These are phyloP conservation scores for Cyprinella venusta DNA, from an alignment of 2,797 vertebrate genomes.

Conservation along the genomic window DNA sequence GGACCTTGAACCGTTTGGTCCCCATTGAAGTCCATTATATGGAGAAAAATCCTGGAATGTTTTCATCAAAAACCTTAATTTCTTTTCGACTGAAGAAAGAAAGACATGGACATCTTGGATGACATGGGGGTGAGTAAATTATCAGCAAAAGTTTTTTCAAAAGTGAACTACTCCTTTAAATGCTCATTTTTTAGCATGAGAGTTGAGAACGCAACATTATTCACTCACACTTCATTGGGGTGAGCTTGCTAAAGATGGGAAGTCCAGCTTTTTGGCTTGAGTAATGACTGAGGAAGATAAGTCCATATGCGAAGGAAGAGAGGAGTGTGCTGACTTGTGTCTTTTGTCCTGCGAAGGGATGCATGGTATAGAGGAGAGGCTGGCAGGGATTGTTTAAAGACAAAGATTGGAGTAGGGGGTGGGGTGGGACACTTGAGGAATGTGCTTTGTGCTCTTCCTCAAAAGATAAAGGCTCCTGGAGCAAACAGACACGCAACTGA, in stretches of 20 bases:
- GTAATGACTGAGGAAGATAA: constrained; percentile 16
- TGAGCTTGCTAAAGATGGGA: background rate
- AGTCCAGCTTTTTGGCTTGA: background rate
- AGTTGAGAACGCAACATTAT: background rate
- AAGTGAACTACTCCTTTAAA: background rate
- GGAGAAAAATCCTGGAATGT: no score
- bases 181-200: no score
- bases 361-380: constrained; percentile 46
- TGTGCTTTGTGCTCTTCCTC: constrained; percentile 58
- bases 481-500: constrained; percentile 34
- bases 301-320: constrained; percentile 12
- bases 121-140: no score
- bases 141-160: no score
- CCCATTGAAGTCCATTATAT: no score
- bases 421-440: constrained; percentile 47
- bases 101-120: no score
- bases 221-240: background rate
- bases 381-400: constrained; percentile 46
- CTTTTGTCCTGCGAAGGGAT: constrained; percentile 45
- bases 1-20: no score
- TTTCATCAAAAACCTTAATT: no score
- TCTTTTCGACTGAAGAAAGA: no score
- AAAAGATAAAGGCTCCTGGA: constrained; percentile 51
- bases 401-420: constrained; percentile 41
- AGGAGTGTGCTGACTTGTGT: constrained; percentile 38